These are phyloP conservation scores for Brassicogethes aeneus DNA, from an alignment of 2,888 invertebrate genomes.

Conservation along the genomic window DNA sequence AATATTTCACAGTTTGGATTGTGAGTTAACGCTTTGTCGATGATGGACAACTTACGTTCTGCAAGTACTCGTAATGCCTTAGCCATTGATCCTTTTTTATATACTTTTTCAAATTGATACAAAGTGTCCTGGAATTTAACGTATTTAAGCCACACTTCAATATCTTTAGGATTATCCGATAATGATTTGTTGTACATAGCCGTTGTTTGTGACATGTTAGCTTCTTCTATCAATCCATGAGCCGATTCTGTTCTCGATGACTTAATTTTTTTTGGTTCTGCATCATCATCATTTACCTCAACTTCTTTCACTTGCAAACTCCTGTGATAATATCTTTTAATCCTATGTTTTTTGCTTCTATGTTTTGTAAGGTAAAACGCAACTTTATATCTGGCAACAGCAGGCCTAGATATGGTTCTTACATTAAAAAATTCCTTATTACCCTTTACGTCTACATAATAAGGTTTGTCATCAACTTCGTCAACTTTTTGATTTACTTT, in stretches of 20 bases:
- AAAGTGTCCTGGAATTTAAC: slow-evolving; percentile 48
- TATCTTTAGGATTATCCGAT: slow-evolving; percentile 43
- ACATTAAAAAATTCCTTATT: slow-evolving; percentile 51
- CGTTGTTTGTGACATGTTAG: slow-evolving; percentile 43
- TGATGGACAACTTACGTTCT: slow-evolving; percentile 52
- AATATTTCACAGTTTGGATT: slow-evolving; percentile 48
- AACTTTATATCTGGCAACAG: slow-evolving; percentile 48
- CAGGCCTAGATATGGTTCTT: slow-evolving; percentile 54
- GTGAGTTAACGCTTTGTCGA: slow-evolving; percentile 50
- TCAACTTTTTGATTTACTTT: slow-evolving; percentile 26
- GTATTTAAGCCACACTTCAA: slow-evolving; percentile 52
- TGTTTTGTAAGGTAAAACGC: slow-evolving; percentile 23
- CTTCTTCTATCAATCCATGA: slow-evolving; percentile 38
- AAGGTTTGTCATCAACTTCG: slow-evolving; percentile 14
- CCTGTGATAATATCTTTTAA: slow-evolving; percentile 33
- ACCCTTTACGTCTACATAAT: slow-evolving; percentile 26
- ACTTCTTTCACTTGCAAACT: slow-evolving; percentile 20
- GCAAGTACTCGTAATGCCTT: slow-evolving; percentile 38
- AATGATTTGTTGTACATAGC: slow-evolving; percentile 47
- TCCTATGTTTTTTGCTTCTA: slow-evolving; percentile 27
- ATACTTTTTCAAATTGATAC: slow-evolving; percentile 40
- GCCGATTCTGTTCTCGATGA: slow-evolving; percentile 14
- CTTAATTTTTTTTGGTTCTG: slow-evolving; percentile 25
- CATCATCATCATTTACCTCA: slow-evolving; percentile 15
- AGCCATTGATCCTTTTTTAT: slow-evolving; percentile 35